Evolutionary conservation across 2,888 invertebrate genomes (phyloP).

Genomic region (Drosophila lutescens): DNA sequence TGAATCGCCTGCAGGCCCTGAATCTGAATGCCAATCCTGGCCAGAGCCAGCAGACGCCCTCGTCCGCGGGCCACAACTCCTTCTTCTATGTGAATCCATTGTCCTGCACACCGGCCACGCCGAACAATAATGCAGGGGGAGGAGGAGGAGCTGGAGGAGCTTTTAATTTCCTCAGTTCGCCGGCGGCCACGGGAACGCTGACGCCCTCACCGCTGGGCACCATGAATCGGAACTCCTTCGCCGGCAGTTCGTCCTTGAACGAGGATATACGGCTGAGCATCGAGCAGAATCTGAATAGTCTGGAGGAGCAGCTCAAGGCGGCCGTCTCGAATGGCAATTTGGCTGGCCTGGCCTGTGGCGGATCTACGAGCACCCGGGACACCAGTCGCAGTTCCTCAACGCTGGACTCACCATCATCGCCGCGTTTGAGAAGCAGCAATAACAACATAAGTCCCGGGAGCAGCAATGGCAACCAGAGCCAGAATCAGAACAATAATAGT

Average conservation of each 20-base stretch:
- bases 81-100: conserved; percentile 84
- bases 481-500: conserved; percentile 48
- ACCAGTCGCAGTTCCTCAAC: conserved; percentile 78
- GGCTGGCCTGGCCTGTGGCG: conserved; percentile 69
- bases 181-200: conserved; percentile 72
- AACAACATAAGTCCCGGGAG: conserved; percentile 66
- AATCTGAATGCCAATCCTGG: conserved; percentile 77
- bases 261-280: conserved; percentile 82
- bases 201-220: conserved; percentile 83
- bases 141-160: conserved; percentile 27
- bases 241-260: conserved; percentile 81
- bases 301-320: conserved; percentile 86
- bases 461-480: conserved; percentile 53
- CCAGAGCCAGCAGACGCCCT: conserved; percentile 62
- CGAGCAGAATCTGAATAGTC: conserved; percentile 84
- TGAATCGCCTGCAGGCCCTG: conserved; percentile 83
- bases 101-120: conserved; percentile 80
- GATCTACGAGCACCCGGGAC: conserved; percentile 74
- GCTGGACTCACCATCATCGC: conserved; percentile 76
- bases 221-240: conserved; percentile 83
- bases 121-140: conserved; percentile 66
- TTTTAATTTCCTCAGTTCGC: conserved; percentile 81
- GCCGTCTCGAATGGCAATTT: conserved; percentile 84
- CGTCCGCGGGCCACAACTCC: conserved; percentile 82
- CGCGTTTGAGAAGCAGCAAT: conserved; percentile 61